phyloP scores from a whole-genome alignment of 2,888 invertebrate genomes.

The Anagyrus pseudococci region DNA sequence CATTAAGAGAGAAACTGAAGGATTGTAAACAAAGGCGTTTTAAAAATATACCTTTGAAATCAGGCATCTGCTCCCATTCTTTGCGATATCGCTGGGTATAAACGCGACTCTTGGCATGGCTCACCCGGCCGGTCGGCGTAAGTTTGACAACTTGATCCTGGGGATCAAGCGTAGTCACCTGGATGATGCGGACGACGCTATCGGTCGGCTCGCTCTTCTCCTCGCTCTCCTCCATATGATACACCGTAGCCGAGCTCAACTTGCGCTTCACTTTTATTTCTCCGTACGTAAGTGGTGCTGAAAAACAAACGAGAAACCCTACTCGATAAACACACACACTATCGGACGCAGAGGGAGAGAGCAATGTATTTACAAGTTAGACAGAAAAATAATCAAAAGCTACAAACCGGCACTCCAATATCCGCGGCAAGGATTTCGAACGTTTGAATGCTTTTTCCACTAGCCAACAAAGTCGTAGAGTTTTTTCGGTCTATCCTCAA shows the following conservation, averaged over 20 bases:
- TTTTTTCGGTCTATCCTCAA: neutral
- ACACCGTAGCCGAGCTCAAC: neutral
- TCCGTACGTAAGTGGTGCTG: neutral
- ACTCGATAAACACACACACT: neutral
- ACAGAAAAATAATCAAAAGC: too few species aligned
- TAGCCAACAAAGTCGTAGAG: neutral
- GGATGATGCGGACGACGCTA: neutral
- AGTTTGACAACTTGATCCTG: neutral
- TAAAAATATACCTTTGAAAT: conserved; percentile 65
- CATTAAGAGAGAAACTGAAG: too few species aligned
- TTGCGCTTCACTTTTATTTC: neutral
- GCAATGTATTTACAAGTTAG: too few species aligned
- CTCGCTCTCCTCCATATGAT: neutral
- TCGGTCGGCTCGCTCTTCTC: neutral
- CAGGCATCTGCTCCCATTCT: conserved; percentile 68
- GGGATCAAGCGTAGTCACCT: neutral
- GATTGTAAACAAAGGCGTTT: too few species aligned
- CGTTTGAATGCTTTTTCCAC: neutral
- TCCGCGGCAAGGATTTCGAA: neutral
- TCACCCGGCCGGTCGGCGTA: conserved; percentile 60
- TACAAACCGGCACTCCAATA: too few species aligned
- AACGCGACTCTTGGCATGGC: conserved; percentile 59
- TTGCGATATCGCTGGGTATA: conserved; percentile 68
- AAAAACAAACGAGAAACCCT: neutral
- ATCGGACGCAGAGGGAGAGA: neutral